phyloP scores from a whole-genome alignment of 2,797 vertebrate genomes.

The Simalia tracyae region DNA sequence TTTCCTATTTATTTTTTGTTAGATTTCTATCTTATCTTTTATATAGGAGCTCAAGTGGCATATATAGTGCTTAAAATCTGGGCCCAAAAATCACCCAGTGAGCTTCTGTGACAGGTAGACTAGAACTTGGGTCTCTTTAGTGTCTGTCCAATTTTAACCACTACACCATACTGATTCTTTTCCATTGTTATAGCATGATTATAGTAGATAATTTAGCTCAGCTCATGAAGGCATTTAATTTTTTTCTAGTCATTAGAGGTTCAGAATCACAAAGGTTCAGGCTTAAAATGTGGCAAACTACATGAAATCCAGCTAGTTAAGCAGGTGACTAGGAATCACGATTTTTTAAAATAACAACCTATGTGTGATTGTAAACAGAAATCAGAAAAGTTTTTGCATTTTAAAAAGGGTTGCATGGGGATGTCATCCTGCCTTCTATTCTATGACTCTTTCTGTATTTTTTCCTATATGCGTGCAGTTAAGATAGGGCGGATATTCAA shows the following conservation, averaged over 20 bases:
- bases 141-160: neutral
- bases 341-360: neutral
- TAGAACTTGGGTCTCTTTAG: neutral
- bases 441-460: neutral
- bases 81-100: neutral
- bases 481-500: constrained; percentile 13
- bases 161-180: neutral
- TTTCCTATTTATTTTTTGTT: neutral
- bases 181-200: neutral
- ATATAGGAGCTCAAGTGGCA: neutral
- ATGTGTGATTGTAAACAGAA: neutral
- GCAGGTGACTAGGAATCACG: neutral
- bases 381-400: neutral
- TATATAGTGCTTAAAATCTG: neutral
- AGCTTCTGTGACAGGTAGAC: neutral
- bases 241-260: neutral
- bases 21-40: neutral
- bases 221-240: neutral
- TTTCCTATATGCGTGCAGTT: neutral
- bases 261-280: neutral
- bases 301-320: neutral
- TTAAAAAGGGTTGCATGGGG: neutral
- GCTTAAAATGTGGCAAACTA: neutral
- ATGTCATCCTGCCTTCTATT: neutral
- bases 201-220: neutral